Evolutionary conservation across 1,140 invertebrate genomes (phyloP), one percentile per base, ranked within the genome.

Genomic region (Drosophila ambigua): DNA sequence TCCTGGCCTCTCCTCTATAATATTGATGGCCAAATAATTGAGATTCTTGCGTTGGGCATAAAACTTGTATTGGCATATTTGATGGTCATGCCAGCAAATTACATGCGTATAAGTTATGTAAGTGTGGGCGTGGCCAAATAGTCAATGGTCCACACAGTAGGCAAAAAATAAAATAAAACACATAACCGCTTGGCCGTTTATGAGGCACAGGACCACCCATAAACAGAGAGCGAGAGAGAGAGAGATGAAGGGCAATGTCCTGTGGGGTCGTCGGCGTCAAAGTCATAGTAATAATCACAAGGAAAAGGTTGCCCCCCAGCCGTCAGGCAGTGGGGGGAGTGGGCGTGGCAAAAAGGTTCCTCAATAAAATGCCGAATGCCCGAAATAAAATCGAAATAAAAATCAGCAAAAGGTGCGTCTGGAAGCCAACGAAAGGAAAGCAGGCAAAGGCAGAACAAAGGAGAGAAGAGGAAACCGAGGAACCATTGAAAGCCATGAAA

Each of bases 1-100:
- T 20, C 20, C 35, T 39, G 35, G 35, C 0, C 23, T 24, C 23
- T 48, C 23, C 50, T 67, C 57, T 52, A 76, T 87, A 88, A 82
- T 87, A 87, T 87, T 87, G 83, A 87, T 88, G 75, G 83, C 72
- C 83, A 83, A 88, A 87, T 87, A 87, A 87, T 87, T 87, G 82
- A 88, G 82, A 87, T 77, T 81, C 35, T 81, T 81, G 74, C 49
- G 43, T 51, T 60, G 68, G 52, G 58, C 74, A 82, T 82, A 77
- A 74, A 82, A 82, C 77, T 77, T 81, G 67, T 39, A 39, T 74
- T 54, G 63, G 58, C 76, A 78, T 78, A 78, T 78, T 78, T 78
- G 72, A 78, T 72, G 76, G 61, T 45, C 44, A 59, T 51, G 52
- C 54, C 65, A 52, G 44, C 39, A 59, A 75, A 75, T 76, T 75